Evolutionary conservation across 1,140 invertebrate genomes (phyloP), one percentile per base, ranked within the genome.

Genomic region (Stegodyphus mimosarum): DNA sequence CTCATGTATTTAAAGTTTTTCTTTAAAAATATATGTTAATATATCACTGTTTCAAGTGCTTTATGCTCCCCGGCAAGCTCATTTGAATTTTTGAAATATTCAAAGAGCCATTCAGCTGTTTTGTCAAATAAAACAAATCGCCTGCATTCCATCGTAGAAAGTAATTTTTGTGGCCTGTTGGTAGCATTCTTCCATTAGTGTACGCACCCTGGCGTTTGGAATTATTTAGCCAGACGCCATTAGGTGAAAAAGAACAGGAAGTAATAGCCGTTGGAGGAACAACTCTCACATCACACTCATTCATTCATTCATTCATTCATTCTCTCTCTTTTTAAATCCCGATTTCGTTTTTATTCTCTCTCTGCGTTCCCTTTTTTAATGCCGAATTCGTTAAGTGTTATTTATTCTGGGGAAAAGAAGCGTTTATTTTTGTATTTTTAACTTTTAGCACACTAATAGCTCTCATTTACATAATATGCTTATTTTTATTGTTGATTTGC

Each of bases 391-490:
- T 84, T 84, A 84, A 84, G 81, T 84, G 81, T 84, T 84, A 84
- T 84, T 84, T 84, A 84, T 84, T 84, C 81, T 84, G 63, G 48
- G 69, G 4, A 55, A 78, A 52, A 83, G 48, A 66, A 55, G 52
- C 9, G 63, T 75, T 84, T 84, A 66, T 84, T 84, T 84, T 84
- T 75, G 81, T 76, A 76, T 84, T 84, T 84, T 75, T 84, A 75
- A 84, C 81, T 84, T 76, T 84, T 84, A 75, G 81, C 81, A 55
- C 81, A 84, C 81, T 84, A 84, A 84, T 84, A 84, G 81, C 81
- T 49, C 64, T 76, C 81, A 84, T 84, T 84, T 84, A 76, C 81
- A 84, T 84, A 84, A 84, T 84, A 70, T 60, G 81, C 81, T 84
- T 84, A 84, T 84, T 84, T 84, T 84, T 84, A 84, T 84, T 84